A percentile compares a stretch with the other conserved stretches of the same genome.
phyloP scores from a whole-genome alignment of 2,113 vertebrate species.

The Promerops cafer region DNA sequence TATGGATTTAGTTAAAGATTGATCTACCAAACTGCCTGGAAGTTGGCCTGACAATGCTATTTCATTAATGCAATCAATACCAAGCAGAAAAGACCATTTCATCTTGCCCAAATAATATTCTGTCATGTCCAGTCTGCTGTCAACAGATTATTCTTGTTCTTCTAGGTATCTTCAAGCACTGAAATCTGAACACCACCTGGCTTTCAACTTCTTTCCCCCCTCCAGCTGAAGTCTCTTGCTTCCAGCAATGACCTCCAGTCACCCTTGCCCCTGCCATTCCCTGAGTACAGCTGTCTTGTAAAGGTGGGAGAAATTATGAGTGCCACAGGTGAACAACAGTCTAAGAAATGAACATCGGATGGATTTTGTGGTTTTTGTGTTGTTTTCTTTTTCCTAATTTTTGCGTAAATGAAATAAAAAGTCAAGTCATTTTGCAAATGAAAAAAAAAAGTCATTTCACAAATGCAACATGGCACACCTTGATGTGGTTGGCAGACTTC shows the following conservation, averaged over 20 bases:
- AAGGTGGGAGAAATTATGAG: slow-evolving; percentile 25
- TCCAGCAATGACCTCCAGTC: slow-evolving; percentile 38
- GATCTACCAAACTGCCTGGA: slow-evolving; percentile 50
- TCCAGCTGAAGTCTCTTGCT: slow-evolving; percentile 41
- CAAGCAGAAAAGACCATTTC: slow-evolving; percentile 53
- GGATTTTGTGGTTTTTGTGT: not conserved
- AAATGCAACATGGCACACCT: slow-evolving; percentile 6
- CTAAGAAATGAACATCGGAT: not conserved
- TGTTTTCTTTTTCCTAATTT: not conserved
- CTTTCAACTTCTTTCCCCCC: slow-evolving; percentile 27
- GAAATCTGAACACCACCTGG: slow-evolving; percentile 43
- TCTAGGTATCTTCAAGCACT: slow-evolving; percentile 13
- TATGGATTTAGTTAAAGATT: slow-evolving; percentile 49
- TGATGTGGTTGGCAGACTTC: slow-evolving; percentile 42
- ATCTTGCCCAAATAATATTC: slow-evolving; percentile 19
- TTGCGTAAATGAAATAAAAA: slow-evolving; percentile 8
- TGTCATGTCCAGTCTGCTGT: not conserved
- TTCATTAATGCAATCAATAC: slow-evolving; percentile 44
- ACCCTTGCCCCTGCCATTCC: slow-evolving; percentile 57
- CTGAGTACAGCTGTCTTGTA: slow-evolving; percentile 74
- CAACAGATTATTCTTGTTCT: not conserved
- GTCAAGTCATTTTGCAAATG: not conserved
- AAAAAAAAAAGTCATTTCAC: slow-evolving; percentile 19
- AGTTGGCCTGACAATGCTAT: slow-evolving; percentile 15
- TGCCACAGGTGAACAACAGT: slow-evolving; percentile 29